A percentile compares a stretch with the other conserved stretches of the same genome.
Evolutionary conservation across 37 sponge, comb jelly and placozoan genomes (phyloP).

Genomic region (Hexactinellida sp.): DNA sequence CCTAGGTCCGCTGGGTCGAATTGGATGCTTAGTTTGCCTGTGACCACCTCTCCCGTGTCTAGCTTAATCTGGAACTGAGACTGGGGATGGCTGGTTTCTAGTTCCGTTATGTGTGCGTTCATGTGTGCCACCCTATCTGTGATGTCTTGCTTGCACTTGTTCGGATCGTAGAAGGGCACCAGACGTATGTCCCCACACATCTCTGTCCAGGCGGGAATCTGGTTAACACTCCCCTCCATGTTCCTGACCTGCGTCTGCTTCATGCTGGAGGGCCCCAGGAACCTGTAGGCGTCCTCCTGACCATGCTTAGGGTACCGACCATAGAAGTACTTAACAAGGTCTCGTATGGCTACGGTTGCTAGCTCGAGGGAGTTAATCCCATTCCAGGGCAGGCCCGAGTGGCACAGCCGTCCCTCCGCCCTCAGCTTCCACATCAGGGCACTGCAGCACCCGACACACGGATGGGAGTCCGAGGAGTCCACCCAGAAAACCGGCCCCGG

Average conservation of each 20-base stretch:
- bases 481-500: slow-evolving; percentile 58
- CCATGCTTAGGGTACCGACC: slow-evolving; percentile 41
- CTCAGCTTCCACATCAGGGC: slow-evolving; percentile 46
- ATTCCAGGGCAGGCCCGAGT: slow-evolving; percentile 66
- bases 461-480: slow-evolving; percentile 49
- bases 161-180: slow-evolving; percentile 52
- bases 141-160: slow-evolving; percentile 34
- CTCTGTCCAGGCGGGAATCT: slow-evolving; percentile 53
- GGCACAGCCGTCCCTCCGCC: slow-evolving; percentile 46
- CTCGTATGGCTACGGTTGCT: slow-evolving; percentile 29
- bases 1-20: not conserved
- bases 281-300: slow-evolving; percentile 40
- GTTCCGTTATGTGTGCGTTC: slow-evolving; percentile 9
- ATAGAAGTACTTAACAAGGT: slow-evolving; percentile 49
- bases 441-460: slow-evolving; percentile 42
- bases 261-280: slow-evolving; percentile 57
- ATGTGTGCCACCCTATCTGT: slow-evolving; percentile 36
- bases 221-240: slow-evolving; percentile 47
- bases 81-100: not conserved
- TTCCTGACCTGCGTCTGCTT: slow-evolving; percentile 53
- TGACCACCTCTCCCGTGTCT: not conserved
- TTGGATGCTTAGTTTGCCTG: not conserved
- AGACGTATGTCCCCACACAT: slow-evolving; percentile 42
- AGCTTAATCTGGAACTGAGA: not conserved
- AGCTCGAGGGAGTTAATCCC: slow-evolving; percentile 59